A percentile compares a stretch with the other conserved stretches of the same genome.
Evolutionary conservation across 2,888 invertebrate species (phyloP).

Genomic region (Syrista parreyssii): DNA sequence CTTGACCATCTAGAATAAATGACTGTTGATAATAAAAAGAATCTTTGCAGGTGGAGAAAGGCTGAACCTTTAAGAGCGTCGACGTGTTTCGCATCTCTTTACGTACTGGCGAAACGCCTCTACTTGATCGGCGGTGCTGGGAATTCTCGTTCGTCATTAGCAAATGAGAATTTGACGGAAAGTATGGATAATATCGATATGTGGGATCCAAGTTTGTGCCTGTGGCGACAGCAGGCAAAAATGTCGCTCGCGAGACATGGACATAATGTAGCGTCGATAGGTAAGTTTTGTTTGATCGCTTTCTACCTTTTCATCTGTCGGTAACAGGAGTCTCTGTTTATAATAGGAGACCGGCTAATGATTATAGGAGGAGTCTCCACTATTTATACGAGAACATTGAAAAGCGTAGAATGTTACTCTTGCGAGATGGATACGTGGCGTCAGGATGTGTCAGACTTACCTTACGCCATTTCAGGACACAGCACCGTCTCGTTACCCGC

Average conservation of each 20-base stretch:
- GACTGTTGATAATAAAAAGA: constrained; percentile 18
- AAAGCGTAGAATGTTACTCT: constrained; percentile 76
- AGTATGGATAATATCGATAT: constrained; percentile 73
- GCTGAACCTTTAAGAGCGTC: constrained; percentile 47
- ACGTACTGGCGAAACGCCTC: constrained; percentile 67
- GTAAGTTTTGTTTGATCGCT: constrained; percentile 56
- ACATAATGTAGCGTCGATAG: constrained; percentile 74
- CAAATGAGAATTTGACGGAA: constrained; percentile 67
- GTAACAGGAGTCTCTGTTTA: neutral
- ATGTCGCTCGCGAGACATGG: constrained; percentile 76
- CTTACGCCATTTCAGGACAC: constrained; percentile 74
- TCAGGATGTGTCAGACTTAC: constrained; percentile 72
- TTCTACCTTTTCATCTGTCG: neutral
- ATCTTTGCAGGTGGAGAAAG: constrained; percentile 48
- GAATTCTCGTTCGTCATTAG: constrained; percentile 48
- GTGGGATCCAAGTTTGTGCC: constrained; percentile 70
- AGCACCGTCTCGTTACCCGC: constrained; percentile 67
- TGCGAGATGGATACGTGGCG: constrained; percentile 72
- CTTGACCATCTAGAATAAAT: neutral
- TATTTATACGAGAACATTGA: constrained; percentile 73
- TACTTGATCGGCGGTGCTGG: constrained; percentile 78
- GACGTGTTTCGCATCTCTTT: constrained; percentile 56
- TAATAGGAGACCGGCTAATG: constrained; percentile 68
- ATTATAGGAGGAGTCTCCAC: constrained; percentile 77
- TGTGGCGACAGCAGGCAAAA: constrained; percentile 72